These are phyloP conservation scores for Regulus satrapa DNA, from an alignment of 2,113 vertebrate species.

Conservation along the genomic window DNA sequence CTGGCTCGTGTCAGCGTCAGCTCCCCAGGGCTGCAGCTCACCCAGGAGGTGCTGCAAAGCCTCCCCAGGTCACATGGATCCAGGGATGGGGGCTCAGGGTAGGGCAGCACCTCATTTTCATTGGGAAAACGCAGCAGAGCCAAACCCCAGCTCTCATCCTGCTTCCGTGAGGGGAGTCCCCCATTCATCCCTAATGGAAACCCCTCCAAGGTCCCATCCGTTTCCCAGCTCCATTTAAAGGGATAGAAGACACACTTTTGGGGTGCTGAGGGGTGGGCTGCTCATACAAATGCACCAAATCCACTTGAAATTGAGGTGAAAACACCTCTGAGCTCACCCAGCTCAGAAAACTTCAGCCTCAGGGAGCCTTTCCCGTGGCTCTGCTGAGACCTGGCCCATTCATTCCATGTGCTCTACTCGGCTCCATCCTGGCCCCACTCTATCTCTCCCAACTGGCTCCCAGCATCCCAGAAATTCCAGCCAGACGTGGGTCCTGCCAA, in stretches of 20 bases:
- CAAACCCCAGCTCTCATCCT: background rate
- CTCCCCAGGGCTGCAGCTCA: background rate
- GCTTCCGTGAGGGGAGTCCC: background rate
- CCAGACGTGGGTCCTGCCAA: background rate
- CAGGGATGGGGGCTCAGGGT: background rate
- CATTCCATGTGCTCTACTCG: background rate
- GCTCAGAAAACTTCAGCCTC: background rate
- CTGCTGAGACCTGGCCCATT: background rate
- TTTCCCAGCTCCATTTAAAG: rapidly evolving
- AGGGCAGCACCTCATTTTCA: background rate
- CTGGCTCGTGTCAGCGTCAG: background rate
- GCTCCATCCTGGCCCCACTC: background rate
- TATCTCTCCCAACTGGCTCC: background rate
- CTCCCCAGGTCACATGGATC: rapidly evolving
- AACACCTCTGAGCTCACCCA: background rate
- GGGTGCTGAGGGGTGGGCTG: background rate
- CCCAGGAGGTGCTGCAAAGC: background rate
- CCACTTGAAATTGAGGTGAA: background rate
- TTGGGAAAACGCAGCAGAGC: background rate
- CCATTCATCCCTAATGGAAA: background rate
- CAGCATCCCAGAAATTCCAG: background rate
- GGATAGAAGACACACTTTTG: background rate
- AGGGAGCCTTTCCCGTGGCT: rapidly evolving
- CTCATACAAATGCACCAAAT: rapidly evolving
- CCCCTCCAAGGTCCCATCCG: rapidly evolving